Evolutionary conservation across 1,140 invertebrate genomes (phyloP).

Genomic region (Penaeus indicus): DNA sequence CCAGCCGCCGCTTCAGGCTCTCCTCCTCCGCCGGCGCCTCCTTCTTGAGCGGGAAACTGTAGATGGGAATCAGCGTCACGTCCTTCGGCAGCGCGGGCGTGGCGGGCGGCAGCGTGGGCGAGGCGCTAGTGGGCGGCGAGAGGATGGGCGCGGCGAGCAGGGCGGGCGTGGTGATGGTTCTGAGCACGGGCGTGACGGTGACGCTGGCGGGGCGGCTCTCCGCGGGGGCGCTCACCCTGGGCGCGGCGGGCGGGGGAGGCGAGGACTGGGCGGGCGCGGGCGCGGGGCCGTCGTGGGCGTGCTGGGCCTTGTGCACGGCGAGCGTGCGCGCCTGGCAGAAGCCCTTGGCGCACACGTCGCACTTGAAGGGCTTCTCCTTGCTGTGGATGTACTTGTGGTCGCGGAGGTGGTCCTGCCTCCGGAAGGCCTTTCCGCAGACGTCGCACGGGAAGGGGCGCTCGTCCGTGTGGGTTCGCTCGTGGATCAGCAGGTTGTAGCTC

Average conservation of each 20-base stretch:
- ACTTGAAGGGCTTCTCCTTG: slow-evolving; percentile 98
- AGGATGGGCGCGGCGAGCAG: not conserved
- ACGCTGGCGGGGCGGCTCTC: slow-evolving; percentile 7
- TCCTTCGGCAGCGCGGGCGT: slow-evolving; percentile 46
- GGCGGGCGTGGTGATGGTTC: not conserved
- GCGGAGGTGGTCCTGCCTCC: slow-evolving; percentile 95
- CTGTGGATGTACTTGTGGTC: slow-evolving; percentile 98
- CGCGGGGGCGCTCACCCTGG: slow-evolving; percentile 17
- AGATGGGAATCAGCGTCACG: slow-evolving; percentile 52
- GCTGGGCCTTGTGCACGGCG: slow-evolving; percentile 66
- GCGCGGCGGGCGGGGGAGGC: slow-evolving; percentile 11
- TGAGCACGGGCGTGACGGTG: slow-evolving; percentile 12
- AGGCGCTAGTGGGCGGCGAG: not conserved
- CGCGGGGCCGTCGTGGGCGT: slow-evolving; percentile 69
- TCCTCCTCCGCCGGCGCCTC: slow-evolving; percentile 34
- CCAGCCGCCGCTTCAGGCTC: slow-evolving; percentile 35
- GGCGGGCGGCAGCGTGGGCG: slow-evolving; percentile 12
- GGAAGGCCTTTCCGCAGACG: slow-evolving; percentile 98
- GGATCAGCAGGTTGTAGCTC: slow-evolving; percentile 98
- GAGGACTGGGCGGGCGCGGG: not conserved
- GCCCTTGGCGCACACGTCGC: slow-evolving; percentile 93
- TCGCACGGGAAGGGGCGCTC: slow-evolving; percentile 98
- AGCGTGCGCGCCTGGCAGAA: slow-evolving; percentile 86
- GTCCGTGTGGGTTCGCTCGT: slow-evolving; percentile 97
- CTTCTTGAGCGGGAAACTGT: slow-evolving; percentile 45